Base-by-base conservation (phyloP, 2,113 vertebrate species). In the Pampusana beccarii region DNA sequence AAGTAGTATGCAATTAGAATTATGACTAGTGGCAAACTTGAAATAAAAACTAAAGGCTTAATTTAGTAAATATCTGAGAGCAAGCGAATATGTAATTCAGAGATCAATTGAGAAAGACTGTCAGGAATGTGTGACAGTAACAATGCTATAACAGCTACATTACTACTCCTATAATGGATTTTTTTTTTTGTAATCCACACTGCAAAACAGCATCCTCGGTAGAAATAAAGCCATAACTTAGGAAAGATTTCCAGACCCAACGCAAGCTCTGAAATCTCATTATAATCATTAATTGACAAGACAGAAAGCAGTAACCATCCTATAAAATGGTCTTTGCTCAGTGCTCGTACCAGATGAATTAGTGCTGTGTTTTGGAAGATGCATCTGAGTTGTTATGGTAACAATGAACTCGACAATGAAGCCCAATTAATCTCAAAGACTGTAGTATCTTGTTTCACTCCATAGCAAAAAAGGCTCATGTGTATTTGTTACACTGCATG, bases 301-400 rank as follows among this genome's bases (percentile, higher is more conserved):
- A 75, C 2, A 20, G 89, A 92, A 83, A 53, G n/a, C 80, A 92
- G 69, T 69, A 89, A 88, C 54, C 44, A 89, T 50, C 28, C 80
- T 72, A 84, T 51, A 77, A 90, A 87, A 85, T 17, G 23, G 29
- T 79, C 77, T 89, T 93, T 79, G 53, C 91, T 75, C 79, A 65
- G n/a, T 53, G 57, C 51, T 82, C 70, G 57, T 77, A 92, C 13
- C 80, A 80, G 73, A 93, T 77, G 86, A 95, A 82, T 87, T 78
- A 69, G 70, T 14, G 78, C 70, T 82, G 70, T 78, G 80, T 88
- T 96, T 95, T 54, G 71, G 84, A 95, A 87, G 92, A 92, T 66
- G 29, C 36, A 73, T 94, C 80, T 86, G 46, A 93, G 96, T 96
- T 94, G 96, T 96, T 97, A 97, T 96, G 96, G 96, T 80, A 96